Percentiles rank a stretch among this genome's conserved stretches.
Evolutionary conservation across 2,113 vertebrate species (phyloP).

Genomic region (Corydoras sp.): DNA sequence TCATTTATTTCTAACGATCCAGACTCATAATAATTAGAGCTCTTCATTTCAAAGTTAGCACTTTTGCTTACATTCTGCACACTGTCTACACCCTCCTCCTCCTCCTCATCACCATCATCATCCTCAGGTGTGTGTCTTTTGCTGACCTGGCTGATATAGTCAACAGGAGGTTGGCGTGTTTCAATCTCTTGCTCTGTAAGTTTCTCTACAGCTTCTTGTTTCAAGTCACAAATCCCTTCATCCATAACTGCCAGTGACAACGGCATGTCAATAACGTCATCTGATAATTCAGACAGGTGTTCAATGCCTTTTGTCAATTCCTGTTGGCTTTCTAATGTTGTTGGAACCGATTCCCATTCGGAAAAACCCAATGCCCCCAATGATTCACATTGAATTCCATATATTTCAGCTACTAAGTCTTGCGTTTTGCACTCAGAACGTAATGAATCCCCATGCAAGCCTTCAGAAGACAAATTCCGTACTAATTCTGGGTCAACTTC

Average conservation of each 20-base stretch:
- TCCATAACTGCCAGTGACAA: too few species aligned
- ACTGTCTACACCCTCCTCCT: constrained; percentile 4
- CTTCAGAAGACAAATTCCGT: not conserved
- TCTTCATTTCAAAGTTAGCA: constrained; percentile 18
- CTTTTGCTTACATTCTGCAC: not conserved
- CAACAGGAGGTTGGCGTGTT: too few species aligned
- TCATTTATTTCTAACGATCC: not conserved
- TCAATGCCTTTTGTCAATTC: not conserved
- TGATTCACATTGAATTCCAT: not conserved
- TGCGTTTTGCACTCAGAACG: not conserved
- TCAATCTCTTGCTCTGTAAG: too few species aligned
- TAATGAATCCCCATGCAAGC: not conserved
- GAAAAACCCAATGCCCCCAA: not conserved
- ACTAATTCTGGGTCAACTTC: not conserved
- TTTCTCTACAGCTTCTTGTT: too few species aligned
- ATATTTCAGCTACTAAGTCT: not conserved
- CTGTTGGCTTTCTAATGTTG: not conserved
- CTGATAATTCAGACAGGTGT: not conserved
- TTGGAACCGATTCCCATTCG: not conserved
- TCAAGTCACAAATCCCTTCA: too few species aligned
- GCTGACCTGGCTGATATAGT: not conserved
- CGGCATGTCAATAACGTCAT: too few species aligned
- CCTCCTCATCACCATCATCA: not conserved
- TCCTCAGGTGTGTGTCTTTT: not conserved
- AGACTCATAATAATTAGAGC: not conserved